Evolutionary conservation across 2,888 invertebrate genomes (phyloP).

Genomic region (Agrotis segetum): DNA sequence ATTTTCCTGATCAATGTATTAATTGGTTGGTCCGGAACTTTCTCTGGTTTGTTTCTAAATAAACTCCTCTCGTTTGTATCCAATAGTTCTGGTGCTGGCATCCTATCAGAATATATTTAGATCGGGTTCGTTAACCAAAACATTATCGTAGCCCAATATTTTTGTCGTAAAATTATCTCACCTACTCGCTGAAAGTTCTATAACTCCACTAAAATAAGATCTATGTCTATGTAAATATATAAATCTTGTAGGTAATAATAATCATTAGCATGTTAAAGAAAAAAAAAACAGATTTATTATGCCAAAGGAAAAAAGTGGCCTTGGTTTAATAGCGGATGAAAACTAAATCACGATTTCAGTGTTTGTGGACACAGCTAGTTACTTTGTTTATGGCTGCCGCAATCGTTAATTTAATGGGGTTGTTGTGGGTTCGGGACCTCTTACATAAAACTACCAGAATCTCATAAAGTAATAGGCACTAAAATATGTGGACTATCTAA

Average conservation of each 20-base stretch:
- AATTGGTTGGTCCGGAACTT: slow-evolving; percentile 32
- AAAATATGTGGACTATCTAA: not conserved
- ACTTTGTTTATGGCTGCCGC: slow-evolving; percentile 40
- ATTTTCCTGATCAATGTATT: slow-evolving; percentile 39
- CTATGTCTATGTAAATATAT: slow-evolving; percentile 12
- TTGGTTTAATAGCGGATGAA: slow-evolving; percentile 49
- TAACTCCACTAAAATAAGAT: slow-evolving; percentile 17
- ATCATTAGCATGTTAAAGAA: slow-evolving; percentile 15
- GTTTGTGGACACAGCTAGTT: slow-evolving; percentile 33
- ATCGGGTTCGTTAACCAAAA: slow-evolving; percentile 57
- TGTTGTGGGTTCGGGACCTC: slow-evolving; percentile 15
- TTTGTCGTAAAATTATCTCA: slow-evolving; percentile 29
- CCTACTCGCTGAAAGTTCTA: not conserved
- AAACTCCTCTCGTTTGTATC: slow-evolving; percentile 37
- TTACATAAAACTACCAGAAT: slow-evolving; percentile 24
- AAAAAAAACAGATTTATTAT: slow-evolving; percentile 26
- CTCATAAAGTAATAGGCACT: not conserved
- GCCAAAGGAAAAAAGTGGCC: slow-evolving; percentile 46
- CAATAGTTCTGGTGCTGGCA: slow-evolving; percentile 46
- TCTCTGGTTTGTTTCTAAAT: slow-evolving; percentile 45
- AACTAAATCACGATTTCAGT: slow-evolving; percentile 46
- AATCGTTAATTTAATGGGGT: slow-evolving; percentile 39
- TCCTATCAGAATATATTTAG: slow-evolving; percentile 51
- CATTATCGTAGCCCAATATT: slow-evolving; percentile 40
- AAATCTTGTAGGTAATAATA: slow-evolving; percentile 12